phyloP scores from a whole-genome alignment of 1,140 invertebrate species.

The Eriosoma lanigerum region DNA sequence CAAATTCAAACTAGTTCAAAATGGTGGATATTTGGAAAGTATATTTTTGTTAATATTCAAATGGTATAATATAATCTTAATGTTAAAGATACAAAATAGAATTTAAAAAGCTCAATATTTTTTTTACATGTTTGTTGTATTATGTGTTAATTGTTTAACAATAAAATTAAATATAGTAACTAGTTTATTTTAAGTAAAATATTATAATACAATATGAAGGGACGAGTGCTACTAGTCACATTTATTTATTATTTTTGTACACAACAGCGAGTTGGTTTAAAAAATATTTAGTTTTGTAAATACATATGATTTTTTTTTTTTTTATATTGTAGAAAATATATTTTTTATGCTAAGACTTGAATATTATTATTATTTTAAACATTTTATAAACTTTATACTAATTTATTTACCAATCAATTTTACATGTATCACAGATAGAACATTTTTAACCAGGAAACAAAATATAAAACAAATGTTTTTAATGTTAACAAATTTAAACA shows the following conservation, averaged over 20 bases:
- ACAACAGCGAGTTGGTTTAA: slow-evolving; percentile 29
- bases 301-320: slow-evolving; percentile 39
- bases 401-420: slow-evolving; percentile 32
- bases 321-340: slow-evolving; percentile 42
- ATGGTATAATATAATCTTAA: neutral
- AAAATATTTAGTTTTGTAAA: slow-evolving; percentile 44
- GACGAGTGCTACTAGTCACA: slow-evolving; percentile 51
- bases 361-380: slow-evolving; percentile 23
- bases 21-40: neutral
- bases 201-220: slow-evolving; percentile 13
- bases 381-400: slow-evolving; percentile 22
- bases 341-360: neutral
- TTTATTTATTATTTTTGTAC: slow-evolving; percentile 43
- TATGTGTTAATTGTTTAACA: slow-evolving; percentile 8
- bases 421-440: slow-evolving; percentile 37
- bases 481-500: slow-evolving; percentile 1
- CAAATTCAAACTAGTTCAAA: neutral
- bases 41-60: neutral
- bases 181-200: slow-evolving; percentile 22
- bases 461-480: slow-evolving; percentile 20
- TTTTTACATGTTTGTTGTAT: slow-evolving; percentile 41
- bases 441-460: neutral
- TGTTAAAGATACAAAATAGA: neutral
- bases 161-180: slow-evolving; percentile 3
- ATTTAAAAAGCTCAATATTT: neutral